Evolutionary conservation across 2,888 invertebrate genomes (phyloP), one percentile per base, ranked within the genome.

Genomic region (Eurytoma adleriae): DNA sequence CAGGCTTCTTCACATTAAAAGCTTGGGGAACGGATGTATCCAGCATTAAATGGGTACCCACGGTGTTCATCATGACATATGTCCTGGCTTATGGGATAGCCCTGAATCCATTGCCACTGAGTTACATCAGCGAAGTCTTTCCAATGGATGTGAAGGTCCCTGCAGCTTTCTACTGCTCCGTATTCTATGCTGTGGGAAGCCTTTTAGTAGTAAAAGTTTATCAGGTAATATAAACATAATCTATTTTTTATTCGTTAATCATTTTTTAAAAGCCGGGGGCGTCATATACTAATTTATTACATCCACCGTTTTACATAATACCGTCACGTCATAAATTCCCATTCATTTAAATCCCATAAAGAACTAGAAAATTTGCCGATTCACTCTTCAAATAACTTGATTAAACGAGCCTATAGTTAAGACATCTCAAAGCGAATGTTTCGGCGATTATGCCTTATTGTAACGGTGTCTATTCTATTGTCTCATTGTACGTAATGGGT

Each of bases 61-160:
- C 87, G 3, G 84, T 88, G 16, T 89, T 88, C 77, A 85, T 90
- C 64, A 83, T 90, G 80, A 83, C 87, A 48, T 90, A 87, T 81
- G 87, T 89, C 0, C 75, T 90, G 14, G 86, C 86, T 0, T 90
- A 88, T 68, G 90, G 90, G 3, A 83, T 90, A 16, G 89, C 89
- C 2, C 81, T 91, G 24, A 90, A 91, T 85, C 90, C 90, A 3
- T 82, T 90, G 64, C 89, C 90, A 0, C 84, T 90, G 14, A 88
- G 89, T 61, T 91, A 90, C 77, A 84, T 89, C 50, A 89, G 90
- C 48, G 90, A 91, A 82, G 85, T 91, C 73, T 91, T 90, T 75
- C 86, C 87, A 1, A 85, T 89, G 68, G 90, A 91, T 70, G 87
- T 90, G 72, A 90, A 89, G 83, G 88, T 87, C n/a, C 87, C 89